Evolutionary conservation across 2,113 vertebrate species (phyloP).

Genomic region (Gymnorhina tibicen): DNA sequence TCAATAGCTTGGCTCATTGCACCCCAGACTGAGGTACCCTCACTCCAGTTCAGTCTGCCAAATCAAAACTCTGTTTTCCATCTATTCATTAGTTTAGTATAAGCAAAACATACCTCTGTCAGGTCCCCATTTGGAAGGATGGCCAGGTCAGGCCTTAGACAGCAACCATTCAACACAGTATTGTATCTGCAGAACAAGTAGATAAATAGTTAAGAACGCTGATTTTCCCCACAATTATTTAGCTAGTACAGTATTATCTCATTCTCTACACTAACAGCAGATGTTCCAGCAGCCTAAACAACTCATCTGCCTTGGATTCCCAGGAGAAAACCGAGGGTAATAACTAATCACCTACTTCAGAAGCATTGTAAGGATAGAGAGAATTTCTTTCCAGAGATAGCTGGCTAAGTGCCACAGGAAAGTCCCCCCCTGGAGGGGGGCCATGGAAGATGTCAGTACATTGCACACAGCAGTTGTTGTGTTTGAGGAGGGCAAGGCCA

Average conservation of each 20-base stretch:
- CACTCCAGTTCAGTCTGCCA: neutral
- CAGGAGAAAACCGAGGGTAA: neutral
- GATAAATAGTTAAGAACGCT: neutral
- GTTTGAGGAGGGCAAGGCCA: neutral
- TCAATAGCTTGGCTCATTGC: neutral
- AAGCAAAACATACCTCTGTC: conserved; percentile 80
- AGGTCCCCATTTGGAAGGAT: conserved; percentile 87
- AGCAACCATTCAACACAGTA: conserved; percentile 83
- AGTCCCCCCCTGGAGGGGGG: neutral
- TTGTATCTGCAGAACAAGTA: conserved; percentile 79
- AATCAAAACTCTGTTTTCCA: neutral
- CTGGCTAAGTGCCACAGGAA: neutral
- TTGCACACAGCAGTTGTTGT: neutral
- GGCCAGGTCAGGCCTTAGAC: conserved; percentile 85
- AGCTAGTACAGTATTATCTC: neutral
- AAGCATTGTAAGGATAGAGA: neutral
- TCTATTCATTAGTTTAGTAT: neutral
- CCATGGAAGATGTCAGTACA: neutral
- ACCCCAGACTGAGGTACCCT: neutral
- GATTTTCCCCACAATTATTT: neutral
- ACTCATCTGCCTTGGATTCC: neutral
- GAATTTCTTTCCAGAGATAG: neutral
- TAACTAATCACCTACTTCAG: neutral
- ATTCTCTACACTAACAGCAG: neutral
- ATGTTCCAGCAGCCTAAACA: neutral